Percentiles rank a stretch among this genome's conserved stretches.
phyloP scores from a whole-genome alignment of 2,113 vertebrate species.

The Isurus oxyrinchus region DNA sequence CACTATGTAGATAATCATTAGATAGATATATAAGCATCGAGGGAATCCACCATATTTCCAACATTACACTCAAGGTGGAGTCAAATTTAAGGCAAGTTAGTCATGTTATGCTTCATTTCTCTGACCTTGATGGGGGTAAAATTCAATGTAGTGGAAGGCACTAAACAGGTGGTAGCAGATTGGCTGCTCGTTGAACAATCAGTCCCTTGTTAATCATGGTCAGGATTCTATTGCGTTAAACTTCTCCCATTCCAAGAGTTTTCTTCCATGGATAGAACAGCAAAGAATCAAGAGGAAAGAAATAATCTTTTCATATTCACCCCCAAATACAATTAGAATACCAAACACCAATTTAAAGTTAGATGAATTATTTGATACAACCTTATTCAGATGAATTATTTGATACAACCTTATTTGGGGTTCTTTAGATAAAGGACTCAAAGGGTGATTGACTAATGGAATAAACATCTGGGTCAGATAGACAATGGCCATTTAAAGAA shows the following conservation, averaged over 20 bases:
- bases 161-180: not conserved
- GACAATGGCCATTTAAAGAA: not conserved
- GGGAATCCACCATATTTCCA: not conserved
- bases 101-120: not conserved
- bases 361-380: not conserved
- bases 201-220: not conserved
- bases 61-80: not conserved
- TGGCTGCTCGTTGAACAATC: not conserved
- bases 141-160: not conserved
- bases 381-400: not conserved
- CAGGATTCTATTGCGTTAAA: not conserved
- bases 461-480: not conserved
- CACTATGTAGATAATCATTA: not conserved
- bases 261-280: not conserved
- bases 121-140: not conserved
- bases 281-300: constrained; percentile 1
- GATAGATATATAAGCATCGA: not conserved
- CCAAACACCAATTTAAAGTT: not conserved
- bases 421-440: not conserved
- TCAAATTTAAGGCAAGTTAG: not conserved
- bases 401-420: not conserved
- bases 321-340: not conserved
- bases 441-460: not conserved
- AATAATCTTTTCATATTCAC: not conserved
- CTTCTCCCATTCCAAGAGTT: not conserved